Base-by-base conservation (phyloP, 2,888 invertebrate genomes). In the Pogonocherus hispidulus region DNA sequence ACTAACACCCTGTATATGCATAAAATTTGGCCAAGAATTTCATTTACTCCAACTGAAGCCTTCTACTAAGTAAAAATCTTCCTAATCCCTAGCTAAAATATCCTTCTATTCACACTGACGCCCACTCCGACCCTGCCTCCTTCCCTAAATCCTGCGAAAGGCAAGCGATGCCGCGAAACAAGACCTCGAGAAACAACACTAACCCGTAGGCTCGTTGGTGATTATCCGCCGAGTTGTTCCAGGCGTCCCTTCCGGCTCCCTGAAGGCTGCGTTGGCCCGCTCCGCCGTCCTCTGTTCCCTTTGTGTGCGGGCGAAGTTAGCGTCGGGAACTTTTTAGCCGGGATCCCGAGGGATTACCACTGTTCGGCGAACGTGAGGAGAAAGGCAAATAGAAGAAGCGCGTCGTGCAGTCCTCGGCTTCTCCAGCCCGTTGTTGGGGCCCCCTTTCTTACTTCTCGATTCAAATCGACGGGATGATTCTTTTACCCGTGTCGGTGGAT, bases 261-360 rank as follows among this genome's bases (percentile, higher is more conserved):
- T 23, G 65, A 63, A 52, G 52, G 16, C 55, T 64, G 63, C 59
- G 60, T 73, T 66, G 74, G 76, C 73, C 72, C 78, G 75, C 75
- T 65, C 71, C 70, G 72, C 70, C 72, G 77, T n/a, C n/a, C n/a
- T 79, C 74, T 73, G 76, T 78, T 80, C 78, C 79, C 79, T 81
- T 80, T 82, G 81, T 81, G 81, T 78, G 80, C 78, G 75, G 78
- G 79, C 78, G 76, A 82, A 81, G 81, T 81, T 82, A 79, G 79
- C 79, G 82, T 79, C 74, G 76, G 80, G 80, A 82, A 82, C 81
- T 83, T 82, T 82, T 81, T 81, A 81, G 81, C 80, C 76, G 74
- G 75, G 75, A 75, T 82, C 81, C 75, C 80, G 32, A 46, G 82
- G 83, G 83, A 82, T 82, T 82, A 81, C 80, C 80, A 76, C 77